Conservation (phyloP, 1,140 invertebrate genomes). For the Melipona quadrifasciata region DNA sequence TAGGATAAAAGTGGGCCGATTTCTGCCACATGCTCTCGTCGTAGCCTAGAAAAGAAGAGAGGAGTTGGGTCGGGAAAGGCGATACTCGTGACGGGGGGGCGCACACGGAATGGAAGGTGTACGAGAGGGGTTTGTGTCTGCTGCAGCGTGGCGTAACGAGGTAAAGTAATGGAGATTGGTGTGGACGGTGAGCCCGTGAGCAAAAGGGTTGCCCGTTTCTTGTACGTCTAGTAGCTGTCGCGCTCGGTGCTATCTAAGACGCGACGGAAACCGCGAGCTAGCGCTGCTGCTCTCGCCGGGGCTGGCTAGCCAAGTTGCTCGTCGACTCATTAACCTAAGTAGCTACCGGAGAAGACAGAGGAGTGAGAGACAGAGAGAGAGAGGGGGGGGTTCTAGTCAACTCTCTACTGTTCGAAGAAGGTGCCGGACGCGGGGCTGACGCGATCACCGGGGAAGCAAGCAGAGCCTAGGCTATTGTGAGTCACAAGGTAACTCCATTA, state of each 20-base stretch:
- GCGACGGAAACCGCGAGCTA: conserved; percentile 43
- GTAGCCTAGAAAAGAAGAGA: neutral
- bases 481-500: conserved; percentile 69
- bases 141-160: conserved; percentile 63
- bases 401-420: neutral
- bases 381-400: neutral
- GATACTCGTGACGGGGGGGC: conserved; percentile 38
- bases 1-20: too few species aligned
- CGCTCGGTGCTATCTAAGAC: conserved; percentile 32
- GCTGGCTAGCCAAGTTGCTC: conserved; percentile 53
- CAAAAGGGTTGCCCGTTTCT: conserved; percentile 15
- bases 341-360: conserved; percentile 47
- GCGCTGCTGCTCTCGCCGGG: conserved; percentile 23
- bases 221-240: conserved; percentile 36
- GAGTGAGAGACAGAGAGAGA: neutral
- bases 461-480: conserved; percentile 47
- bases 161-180: conserved; percentile 75
- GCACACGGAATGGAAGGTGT: neutral
- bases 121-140: conserved; percentile 2
- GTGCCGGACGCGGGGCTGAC: neutral
- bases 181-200: conserved; percentile 47
- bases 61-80: neutral
- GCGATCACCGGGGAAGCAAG: neutral
- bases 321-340: conserved; percentile 75
- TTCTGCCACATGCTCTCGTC: too few species aligned